Evolutionary conservation across 2,113 vertebrate species (phyloP).

Genomic region (Mesocricetus auratus): DNA sequence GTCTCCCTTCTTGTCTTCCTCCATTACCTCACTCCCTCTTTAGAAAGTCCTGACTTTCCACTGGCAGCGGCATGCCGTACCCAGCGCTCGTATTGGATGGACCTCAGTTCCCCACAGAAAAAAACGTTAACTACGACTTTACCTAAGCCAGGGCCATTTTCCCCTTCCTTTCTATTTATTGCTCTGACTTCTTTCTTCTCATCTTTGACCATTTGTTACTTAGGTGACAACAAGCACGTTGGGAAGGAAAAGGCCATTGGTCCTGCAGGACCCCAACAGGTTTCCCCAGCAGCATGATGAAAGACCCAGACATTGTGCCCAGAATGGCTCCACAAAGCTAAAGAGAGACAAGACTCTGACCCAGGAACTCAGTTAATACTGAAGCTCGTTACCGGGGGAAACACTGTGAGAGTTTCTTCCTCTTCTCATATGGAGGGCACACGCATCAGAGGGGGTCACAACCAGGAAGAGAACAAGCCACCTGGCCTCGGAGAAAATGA

Average conservation of each 20-base stretch:
- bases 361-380: background rate
- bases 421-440: background rate
- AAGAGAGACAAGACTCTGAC: background rate
- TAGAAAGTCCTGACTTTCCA: background rate
- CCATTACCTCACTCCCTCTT: too few species aligned
- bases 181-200: constrained; percentile 55
- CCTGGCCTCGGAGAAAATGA: background rate
- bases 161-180: background rate
- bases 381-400: constrained; percentile 1
- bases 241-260: constrained; percentile 38
- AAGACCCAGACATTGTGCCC: background rate
- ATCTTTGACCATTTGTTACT: background rate
- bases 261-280: background rate
- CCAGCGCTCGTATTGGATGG: background rate
- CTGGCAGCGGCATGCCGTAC: background rate
- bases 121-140: background rate
- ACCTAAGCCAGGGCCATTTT: background rate
- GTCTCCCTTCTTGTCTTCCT: fast-evolving
- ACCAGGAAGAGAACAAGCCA: background rate
- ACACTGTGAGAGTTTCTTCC: background rate
- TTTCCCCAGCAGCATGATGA: constrained; percentile 54
- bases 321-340: background rate
- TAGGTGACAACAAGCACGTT: constrained; percentile 13
- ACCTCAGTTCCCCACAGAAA: background rate
- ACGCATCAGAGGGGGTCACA: background rate